A percentile compares a stretch with the other conserved stretches of the same genome.
phyloP scores from a whole-genome alignment of 2,888 invertebrate genomes.

The Hesperia comma region DNA sequence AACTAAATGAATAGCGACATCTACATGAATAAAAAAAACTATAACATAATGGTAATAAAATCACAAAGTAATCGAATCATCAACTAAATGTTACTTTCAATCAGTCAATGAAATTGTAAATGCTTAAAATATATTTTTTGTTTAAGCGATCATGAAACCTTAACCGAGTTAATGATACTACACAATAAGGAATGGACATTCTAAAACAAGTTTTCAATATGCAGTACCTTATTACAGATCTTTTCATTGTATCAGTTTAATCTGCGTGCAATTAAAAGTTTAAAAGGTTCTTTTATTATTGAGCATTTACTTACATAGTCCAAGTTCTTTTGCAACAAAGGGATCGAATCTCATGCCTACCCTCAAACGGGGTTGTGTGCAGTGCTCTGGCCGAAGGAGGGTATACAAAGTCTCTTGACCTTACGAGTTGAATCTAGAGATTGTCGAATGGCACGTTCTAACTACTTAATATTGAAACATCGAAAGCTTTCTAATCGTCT shows the following conservation, averaged over 20 bases:
- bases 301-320: slow-evolving; percentile 57
- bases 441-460: slow-evolving; percentile 43
- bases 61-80: slow-evolving; percentile 54
- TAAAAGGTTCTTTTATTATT: slow-evolving; percentile 65
- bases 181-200: slow-evolving; percentile 75
- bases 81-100: slow-evolving; percentile 57
- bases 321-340: slow-evolving; percentile 37
- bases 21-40: slow-evolving; percentile 57
- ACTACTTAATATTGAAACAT: slow-evolving; percentile 51
- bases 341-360: slow-evolving; percentile 44
- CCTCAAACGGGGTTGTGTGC: slow-evolving; percentile 44
- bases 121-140: slow-evolving; percentile 59
- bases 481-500: slow-evolving; percentile 52
- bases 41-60: slow-evolving; percentile 54
- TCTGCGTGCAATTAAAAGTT: slow-evolving; percentile 77
- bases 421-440: slow-evolving; percentile 43
- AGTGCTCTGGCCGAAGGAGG: slow-evolving; percentile 45
- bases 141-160: slow-evolving; percentile 50
- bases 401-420: slow-evolving; percentile 41
- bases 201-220: slow-evolving; percentile 54
- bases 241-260: slow-evolving; percentile 48
- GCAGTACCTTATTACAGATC: slow-evolving; percentile 54
- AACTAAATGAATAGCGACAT: slow-evolving; percentile 53
- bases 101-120: slow-evolving; percentile 68
- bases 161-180: slow-evolving; percentile 63